A percentile compares a stretch with the other conserved stretches of the same genome.
These are phyloP conservation scores for Stichopus horrens DNA, from an alignment of 53 echinoderm and acorn worm genomes.

Conservation along the genomic window DNA sequence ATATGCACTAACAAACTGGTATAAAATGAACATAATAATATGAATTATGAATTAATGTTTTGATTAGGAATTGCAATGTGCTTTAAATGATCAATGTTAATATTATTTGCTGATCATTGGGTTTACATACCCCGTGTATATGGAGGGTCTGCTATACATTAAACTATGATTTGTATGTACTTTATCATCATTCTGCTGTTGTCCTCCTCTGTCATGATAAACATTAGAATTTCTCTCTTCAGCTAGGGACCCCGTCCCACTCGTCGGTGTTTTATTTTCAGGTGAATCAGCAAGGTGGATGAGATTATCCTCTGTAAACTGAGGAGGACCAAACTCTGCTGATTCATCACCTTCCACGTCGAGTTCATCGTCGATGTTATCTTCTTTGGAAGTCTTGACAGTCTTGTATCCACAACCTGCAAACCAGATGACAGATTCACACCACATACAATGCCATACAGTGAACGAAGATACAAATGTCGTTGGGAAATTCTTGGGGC, in stretches of 20 bases:
- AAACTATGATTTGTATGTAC: background rate
- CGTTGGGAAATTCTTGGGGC: too few species aligned
- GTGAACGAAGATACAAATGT: too few species aligned
- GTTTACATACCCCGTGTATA: background rate
- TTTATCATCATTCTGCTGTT: background rate
- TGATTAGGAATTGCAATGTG: too few species aligned
- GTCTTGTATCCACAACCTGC: conserved; percentile 82
- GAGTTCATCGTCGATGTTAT: conserved; percentile 78
- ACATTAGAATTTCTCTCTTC: conserved; percentile 46
- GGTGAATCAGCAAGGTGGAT: conserved; percentile 67
- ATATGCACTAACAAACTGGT: too few species aligned
- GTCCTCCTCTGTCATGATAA: conserved; percentile 25
- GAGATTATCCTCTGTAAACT: conserved; percentile 81
- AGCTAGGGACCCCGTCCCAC: conserved; percentile 61
- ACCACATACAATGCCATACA: too few species aligned
- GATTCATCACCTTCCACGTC: conserved; percentile 96
- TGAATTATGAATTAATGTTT: too few species aligned
- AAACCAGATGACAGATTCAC: background rate
- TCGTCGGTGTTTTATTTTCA: conserved; percentile 33
- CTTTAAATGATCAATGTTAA: background rate
- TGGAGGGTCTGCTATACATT: background rate
- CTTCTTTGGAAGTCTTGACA: conserved; percentile 49
- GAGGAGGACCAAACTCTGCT: conserved; percentile 76
- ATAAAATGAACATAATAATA: too few species aligned
- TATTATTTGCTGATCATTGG: background rate